Evolutionary conservation across 2,888 invertebrate genomes (phyloP).

Genomic region (Ceramica pisi): DNA sequence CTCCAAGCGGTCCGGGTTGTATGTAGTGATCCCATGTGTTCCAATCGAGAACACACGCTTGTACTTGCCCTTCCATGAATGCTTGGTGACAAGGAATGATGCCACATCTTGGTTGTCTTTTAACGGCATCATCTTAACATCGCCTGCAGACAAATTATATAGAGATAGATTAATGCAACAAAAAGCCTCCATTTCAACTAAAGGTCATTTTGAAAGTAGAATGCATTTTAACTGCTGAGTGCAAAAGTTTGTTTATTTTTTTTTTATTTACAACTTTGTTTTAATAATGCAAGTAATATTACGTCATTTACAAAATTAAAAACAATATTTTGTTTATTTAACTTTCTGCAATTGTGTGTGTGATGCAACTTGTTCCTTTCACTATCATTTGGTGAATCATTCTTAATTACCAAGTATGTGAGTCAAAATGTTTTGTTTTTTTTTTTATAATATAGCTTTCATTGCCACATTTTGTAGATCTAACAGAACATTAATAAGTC

Average conservation of each 20-base stretch:
- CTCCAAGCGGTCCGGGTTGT: slow-evolving; percentile 93
- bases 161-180: slow-evolving; percentile 3
- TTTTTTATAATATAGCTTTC: not conserved
- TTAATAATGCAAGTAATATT: not conserved
- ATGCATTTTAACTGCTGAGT: not conserved
- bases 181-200: slow-evolving; percentile 18
- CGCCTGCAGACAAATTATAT: slow-evolving; percentile 77
- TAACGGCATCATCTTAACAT: slow-evolving; percentile 94
- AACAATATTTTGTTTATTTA: slow-evolving; percentile 12
- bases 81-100: slow-evolving; percentile 99
- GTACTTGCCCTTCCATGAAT: slow-evolving; percentile 99
- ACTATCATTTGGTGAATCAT: slow-evolving; percentile 45
- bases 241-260: not conserved
- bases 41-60: slow-evolving; percentile 99
- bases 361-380: slow-evolving; percentile 47
- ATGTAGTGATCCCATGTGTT: slow-evolving; percentile 98
- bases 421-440: not conserved
- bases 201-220: slow-evolving; percentile 1
- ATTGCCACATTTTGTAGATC: not conserved
- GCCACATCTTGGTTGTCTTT: slow-evolving; percentile 99
- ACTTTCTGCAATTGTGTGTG: slow-evolving; percentile 1
- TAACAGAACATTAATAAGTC: not conserved
- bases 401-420: slow-evolving; percentile 4
- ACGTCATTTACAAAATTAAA: not conserved
- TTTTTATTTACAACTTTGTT: not conserved